Conservation (phyloP, 2,113 vertebrate genomes). For the Odontophorus gujanensis region DNA sequence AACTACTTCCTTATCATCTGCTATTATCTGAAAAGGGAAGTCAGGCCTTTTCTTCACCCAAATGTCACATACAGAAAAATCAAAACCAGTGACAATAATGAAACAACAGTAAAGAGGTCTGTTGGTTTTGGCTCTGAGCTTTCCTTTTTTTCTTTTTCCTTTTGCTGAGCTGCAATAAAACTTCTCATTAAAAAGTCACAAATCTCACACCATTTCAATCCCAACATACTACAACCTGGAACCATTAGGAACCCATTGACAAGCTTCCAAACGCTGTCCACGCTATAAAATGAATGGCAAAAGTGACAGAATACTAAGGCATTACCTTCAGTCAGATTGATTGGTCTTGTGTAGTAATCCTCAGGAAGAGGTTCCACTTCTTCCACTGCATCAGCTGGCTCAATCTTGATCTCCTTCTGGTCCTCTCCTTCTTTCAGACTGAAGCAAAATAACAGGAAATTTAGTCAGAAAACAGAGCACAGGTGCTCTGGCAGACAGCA, state of each 20-base stretch:
- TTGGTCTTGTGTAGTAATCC: constrained; percentile 93
- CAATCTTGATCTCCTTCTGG: constrained; percentile 95
- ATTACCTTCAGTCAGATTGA: constrained; percentile 94
- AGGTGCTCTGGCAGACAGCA: rapidly evolving
- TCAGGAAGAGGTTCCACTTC: constrained; percentile 97
- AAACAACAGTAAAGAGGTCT: background rate
- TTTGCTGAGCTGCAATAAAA: background rate
- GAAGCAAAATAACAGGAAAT: background rate
- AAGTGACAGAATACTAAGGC: background rate
- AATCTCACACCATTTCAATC: background rate
- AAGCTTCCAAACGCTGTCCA: background rate
- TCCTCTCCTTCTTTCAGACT: constrained; percentile 98
- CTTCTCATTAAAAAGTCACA: background rate
- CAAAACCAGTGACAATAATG: background rate
- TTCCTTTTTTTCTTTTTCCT: no score
- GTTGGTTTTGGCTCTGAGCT: background rate
- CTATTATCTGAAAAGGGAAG: background rate
- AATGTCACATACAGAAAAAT: background rate
- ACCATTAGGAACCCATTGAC: background rate
- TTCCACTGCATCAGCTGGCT: constrained; percentile 91
- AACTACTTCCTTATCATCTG: constrained; percentile 28
- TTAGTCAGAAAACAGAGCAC: background rate
- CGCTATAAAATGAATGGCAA: background rate
- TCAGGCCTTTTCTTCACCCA: background rate
- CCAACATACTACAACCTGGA: background rate